phyloP scores from a whole-genome alignment of 2,113 vertebrate genomes.

The Eurypyga helias region DNA sequence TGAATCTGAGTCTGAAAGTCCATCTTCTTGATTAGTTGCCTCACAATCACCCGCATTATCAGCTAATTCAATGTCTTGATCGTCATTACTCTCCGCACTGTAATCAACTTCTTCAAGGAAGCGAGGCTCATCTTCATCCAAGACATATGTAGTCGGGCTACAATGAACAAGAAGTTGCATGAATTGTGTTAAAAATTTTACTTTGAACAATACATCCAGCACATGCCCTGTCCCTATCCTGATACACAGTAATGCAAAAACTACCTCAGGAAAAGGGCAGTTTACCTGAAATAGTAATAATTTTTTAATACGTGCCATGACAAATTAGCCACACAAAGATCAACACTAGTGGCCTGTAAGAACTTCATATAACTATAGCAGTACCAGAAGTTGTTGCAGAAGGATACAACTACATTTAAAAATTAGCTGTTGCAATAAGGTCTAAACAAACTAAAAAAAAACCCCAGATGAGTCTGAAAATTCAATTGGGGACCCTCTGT shows the following conservation, averaged over 20 bases:
- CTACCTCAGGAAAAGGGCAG: not conserved
- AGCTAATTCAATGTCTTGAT: constrained; percentile 82
- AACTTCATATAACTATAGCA: not conserved
- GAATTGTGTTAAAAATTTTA: not conserved
- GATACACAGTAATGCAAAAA: not conserved
- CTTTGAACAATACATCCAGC: not conserved
- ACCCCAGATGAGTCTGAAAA: not conserved
- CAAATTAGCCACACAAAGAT: not conserved
- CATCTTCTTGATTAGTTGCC: constrained; percentile 79
- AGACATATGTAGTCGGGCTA: constrained; percentile 90
- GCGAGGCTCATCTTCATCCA: constrained; percentile 95
- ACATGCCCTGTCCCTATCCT: not conserved
- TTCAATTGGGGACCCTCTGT: not conserved
- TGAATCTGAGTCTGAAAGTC: constrained; percentile 84
- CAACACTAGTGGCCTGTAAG: not conserved
- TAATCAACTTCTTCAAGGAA: constrained; percentile 98
- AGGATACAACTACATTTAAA: not conserved
- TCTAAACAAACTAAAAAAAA: not conserved
- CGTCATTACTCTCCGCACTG: constrained; percentile 96
- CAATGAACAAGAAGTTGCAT: constrained; percentile 51
- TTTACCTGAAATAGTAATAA: not conserved
- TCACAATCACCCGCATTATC: constrained; percentile 78
- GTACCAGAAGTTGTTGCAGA: not conserved
- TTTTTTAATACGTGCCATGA: not conserved
- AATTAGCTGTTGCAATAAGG: not conserved